Evolutionary conservation across 2,797 vertebrate species (phyloP).

Genomic region (Prunella strophiata): DNA sequence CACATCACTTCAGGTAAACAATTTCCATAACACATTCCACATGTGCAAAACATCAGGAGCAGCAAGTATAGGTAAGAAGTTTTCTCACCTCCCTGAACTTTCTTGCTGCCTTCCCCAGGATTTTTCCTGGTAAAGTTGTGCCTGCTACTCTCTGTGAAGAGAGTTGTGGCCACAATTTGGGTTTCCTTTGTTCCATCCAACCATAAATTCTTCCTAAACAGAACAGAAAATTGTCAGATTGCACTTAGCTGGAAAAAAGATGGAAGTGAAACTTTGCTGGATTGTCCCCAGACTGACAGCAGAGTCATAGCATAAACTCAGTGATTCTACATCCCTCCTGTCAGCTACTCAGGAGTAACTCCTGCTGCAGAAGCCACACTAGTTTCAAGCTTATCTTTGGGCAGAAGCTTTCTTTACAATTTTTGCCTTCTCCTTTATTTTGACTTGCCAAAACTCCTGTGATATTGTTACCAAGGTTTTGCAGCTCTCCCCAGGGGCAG

Average conservation of each 20-base stretch:
- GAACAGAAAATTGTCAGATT: background rate
- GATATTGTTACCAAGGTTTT: background rate
- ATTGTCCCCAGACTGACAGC: background rate
- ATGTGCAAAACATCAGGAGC: too few relatives aligned
- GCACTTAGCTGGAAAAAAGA: background rate
- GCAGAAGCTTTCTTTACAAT: background rate
- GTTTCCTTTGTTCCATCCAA: background rate
- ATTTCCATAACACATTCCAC: too few relatives aligned
- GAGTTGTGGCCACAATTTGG: background rate
- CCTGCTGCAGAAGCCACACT: background rate
- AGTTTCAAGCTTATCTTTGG: slow-evolving; percentile 4
- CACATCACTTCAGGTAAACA: too few relatives aligned
- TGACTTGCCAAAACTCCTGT: background rate
- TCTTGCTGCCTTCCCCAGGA: too few relatives aligned
- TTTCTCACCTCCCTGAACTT: too few relatives aligned
- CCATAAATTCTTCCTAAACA: background rate
- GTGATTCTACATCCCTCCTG: background rate
- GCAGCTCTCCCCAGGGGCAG: background rate
- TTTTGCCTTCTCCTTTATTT: background rate
- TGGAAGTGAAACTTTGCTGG: background rate
- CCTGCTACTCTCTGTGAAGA: too few relatives aligned
- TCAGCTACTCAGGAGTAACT: background rate
- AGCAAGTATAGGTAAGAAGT: too few relatives aligned
- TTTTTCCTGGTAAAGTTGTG: too few relatives aligned
- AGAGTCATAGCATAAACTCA: background rate